phyloP scores from a whole-genome alignment of 2,888 invertebrate genomes.

The Sphaerophoria taeniata region DNA sequence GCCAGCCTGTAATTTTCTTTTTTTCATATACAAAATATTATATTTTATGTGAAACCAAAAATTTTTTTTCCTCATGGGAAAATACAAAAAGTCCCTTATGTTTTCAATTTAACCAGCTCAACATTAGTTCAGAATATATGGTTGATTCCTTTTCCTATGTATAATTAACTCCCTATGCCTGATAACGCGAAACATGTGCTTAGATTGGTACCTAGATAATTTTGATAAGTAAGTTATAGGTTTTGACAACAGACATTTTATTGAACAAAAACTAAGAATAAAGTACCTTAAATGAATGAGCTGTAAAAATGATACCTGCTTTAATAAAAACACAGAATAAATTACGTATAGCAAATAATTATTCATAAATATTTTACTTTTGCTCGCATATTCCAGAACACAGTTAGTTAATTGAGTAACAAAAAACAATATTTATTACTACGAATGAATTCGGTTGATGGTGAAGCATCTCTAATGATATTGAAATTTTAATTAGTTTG shows the following conservation, averaged over 20 bases:
- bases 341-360: constrained; percentile 14
- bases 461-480: too few species aligned
- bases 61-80: not conserved
- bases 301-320: constrained; percentile 83
- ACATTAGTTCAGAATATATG: not conserved
- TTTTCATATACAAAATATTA: constrained; percentile 39
- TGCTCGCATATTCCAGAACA: not conserved
- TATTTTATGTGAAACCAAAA: constrained; percentile 1
- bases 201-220: constrained; percentile 10
- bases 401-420: not conserved
- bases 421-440: not conserved
- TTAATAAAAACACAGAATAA: constrained; percentile 76
- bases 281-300: constrained; percentile 82
- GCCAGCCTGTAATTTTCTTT: constrained; percentile 62
- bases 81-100: too few species aligned
- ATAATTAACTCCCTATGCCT: too few species aligned
- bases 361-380: constrained; percentile 32
- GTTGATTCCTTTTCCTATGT: too few species aligned
- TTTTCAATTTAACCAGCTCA: constrained; percentile 31
- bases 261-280: constrained; percentile 67
- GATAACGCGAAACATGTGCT: not conserved
- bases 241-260: constrained; percentile 66
- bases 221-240: constrained; percentile 39
- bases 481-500: too few species aligned
- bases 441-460: too few species aligned